A percentile compares a stretch with the other conserved stretches of the same genome.
Conservation (phyloP, 2,797 vertebrate species). For the Intellagama lesueurii region DNA sequence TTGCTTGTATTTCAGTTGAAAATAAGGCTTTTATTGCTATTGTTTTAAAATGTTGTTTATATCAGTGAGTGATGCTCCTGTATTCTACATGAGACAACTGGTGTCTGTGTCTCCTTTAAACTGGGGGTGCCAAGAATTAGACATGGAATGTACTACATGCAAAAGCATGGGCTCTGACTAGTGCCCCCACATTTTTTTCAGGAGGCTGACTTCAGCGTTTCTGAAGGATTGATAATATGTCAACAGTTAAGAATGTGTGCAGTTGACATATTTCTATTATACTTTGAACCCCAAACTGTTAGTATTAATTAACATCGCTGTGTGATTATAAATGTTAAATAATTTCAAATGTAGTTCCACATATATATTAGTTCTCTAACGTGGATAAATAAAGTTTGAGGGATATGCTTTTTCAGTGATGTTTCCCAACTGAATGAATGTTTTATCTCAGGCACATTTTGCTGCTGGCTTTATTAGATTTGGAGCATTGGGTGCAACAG, state of each 20-base stretch:
- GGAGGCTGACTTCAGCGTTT: not conserved
- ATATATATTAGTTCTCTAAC: not conserved
- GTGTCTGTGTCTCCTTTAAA: not conserved
- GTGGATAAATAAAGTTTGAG: not conserved
- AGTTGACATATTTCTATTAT: not conserved
- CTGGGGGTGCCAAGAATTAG: not conserved
- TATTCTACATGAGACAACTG: not conserved
- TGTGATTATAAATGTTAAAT: slow-evolving; percentile 4
- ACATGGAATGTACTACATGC: not conserved
- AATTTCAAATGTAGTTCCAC: not conserved
- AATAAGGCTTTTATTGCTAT: not conserved
- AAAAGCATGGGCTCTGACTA: not conserved
- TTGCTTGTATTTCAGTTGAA: not conserved
- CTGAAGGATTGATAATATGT: not conserved
- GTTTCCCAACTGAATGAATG: not conserved
- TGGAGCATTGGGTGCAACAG: not conserved
- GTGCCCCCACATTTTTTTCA: not conserved
- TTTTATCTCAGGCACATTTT: not conserved
- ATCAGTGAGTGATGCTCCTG: not conserved
- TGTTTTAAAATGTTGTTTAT: not conserved
- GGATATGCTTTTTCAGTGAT: not conserved
- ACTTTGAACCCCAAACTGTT: not conserved
- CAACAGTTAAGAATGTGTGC: not conserved
- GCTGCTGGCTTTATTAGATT: not conserved
- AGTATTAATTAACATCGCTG: not conserved